Evolutionary conservation across 37 sponge, comb jelly and placozoan species (phyloP), one percentile per base, ranked within the genome.

Genomic region (Corticium candelabrum): DNA sequence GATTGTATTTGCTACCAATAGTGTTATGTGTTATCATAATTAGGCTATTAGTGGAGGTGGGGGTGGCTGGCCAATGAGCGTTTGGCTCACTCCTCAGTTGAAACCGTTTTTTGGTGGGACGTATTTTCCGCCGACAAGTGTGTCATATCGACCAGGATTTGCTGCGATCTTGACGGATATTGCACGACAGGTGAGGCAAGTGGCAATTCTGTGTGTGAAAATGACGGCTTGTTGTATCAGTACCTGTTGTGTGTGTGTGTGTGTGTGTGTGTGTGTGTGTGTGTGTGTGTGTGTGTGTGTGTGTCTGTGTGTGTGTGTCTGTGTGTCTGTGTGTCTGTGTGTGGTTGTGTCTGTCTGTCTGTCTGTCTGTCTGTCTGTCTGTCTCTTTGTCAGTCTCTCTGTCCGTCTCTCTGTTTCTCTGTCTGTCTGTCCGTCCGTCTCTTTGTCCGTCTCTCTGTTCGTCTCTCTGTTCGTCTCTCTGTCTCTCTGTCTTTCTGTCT

Each of bases 31-130:
- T 43, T 5, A 43, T 21, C 56, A 11, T 43, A 11, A 34, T 3
- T 33, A 86, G 87, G 86, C 86, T 30, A 89, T 82, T 3, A 77
- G 85, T 41, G 90, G 86, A 1, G 84, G 90, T 29, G 56, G 11
- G 56, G 90, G 90, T 11, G 90, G 90, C 0, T 89, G 90, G 90
- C 90, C 90, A 41, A 89, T 89, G 90, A 89, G 84, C 77, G 90
- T 89, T 35, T 89, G 85, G 37, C 84, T 89, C 29, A 89, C 90
- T 1, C 90, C 90, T 7, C 82, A 89, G 1, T 77, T 86, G 21
- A 83, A 89, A 31, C 90, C 90, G 0, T 86, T 86, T 37, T 33
- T 76, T 3, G 90, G 84, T 0, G 90, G 90, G 29, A 90, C 90
- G n/a, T 90, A 90, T 79, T 90, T 90, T 40, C 90, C 90, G 0